Percentiles rank a stretch among this genome's conserved stretches.
Evolutionary conservation across 1,140 invertebrate genomes (phyloP).

Genomic region (Theocolax elegans): DNA sequence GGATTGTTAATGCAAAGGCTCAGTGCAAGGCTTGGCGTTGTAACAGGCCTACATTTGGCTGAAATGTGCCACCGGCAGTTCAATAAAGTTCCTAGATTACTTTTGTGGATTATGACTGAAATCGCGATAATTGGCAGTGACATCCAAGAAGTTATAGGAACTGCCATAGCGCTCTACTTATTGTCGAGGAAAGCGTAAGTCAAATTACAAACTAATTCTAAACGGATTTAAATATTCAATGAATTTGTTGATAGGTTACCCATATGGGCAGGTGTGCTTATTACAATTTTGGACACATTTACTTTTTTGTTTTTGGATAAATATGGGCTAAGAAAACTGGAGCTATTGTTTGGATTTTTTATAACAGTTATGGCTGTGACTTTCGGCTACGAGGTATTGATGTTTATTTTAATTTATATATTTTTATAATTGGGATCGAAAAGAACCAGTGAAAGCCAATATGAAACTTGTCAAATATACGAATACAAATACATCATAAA

Average conservation of each 20-base stretch:
- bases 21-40: conserved; percentile 85
- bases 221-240: too few species aligned
- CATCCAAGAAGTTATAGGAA: conserved; percentile 94
- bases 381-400: conserved; percentile 90
- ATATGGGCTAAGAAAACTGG: conserved; percentile 90
- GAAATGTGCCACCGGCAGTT: conserved; percentile 87
- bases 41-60: conserved; percentile 85
- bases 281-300: conserved; percentile 91
- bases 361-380: conserved; percentile 88
- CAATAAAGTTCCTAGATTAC: conserved; percentile 78
- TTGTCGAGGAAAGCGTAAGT: conserved; percentile 87
- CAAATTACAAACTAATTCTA: too few species aligned
- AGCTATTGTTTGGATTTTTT: conserved; percentile 86
- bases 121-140: conserved; percentile 94
- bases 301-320: conserved; percentile 92
- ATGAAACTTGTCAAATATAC: too few species aligned
- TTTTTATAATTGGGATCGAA: not conserved
- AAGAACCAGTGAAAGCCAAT: not conserved
- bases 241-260: conserved; percentile 75
- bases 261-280: conserved; percentile 86
- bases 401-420: too few species aligned
- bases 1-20: conserved; percentile 89
- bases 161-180: conserved; percentile 89
- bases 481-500: too few species aligned
- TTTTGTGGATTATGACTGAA: conserved; percentile 94